Percentiles rank a stretch among this genome's conserved stretches.
These are phyloP conservation scores for Perca fluviatilis DNA, from an alignment of 2,113 vertebrate species.

Conservation along the genomic window DNA sequence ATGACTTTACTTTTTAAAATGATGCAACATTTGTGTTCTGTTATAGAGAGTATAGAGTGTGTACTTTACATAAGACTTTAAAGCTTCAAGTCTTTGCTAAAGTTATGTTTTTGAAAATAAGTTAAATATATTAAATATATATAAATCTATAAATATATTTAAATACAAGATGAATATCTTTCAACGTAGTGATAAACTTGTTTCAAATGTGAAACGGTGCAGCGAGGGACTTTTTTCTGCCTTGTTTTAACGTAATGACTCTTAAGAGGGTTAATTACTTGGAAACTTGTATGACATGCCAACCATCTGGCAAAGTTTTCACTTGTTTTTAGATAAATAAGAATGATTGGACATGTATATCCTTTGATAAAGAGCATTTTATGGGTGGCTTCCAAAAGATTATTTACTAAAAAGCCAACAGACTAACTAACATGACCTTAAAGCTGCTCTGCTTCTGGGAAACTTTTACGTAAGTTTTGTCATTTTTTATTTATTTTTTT, in stretches of 20 bases:
- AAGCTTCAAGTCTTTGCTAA: neutral
- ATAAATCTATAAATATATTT: too few relatives aligned
- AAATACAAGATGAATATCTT: neutral
- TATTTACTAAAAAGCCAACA: neutral
- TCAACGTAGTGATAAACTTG: neutral
- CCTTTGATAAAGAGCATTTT: conserved; percentile 1
- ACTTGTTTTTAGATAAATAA: neutral
- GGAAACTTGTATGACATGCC: neutral
- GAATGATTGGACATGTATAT: neutral
- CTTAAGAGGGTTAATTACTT: neutral
- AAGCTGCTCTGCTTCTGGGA: conserved; percentile 21
- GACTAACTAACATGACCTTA: conserved; percentile 24
- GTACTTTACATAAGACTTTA: neutral
- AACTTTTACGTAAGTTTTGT: conserved; percentile 8
- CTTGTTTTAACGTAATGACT: neutral
- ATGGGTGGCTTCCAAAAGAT: neutral
- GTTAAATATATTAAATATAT: too few relatives aligned
- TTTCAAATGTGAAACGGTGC: neutral
- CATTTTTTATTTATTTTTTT: neutral
- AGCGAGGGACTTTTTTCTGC: neutral
- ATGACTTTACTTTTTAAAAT: neutral
- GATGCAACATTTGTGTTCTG: neutral
- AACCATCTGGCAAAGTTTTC: neutral
- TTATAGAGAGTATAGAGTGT: neutral
- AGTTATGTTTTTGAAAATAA: neutral